Evolutionary conservation across 2,797 vertebrate genomes (phyloP), one percentile per base, ranked within the genome.

Genomic region (Xiphorhynchus erythropygius): DNA sequence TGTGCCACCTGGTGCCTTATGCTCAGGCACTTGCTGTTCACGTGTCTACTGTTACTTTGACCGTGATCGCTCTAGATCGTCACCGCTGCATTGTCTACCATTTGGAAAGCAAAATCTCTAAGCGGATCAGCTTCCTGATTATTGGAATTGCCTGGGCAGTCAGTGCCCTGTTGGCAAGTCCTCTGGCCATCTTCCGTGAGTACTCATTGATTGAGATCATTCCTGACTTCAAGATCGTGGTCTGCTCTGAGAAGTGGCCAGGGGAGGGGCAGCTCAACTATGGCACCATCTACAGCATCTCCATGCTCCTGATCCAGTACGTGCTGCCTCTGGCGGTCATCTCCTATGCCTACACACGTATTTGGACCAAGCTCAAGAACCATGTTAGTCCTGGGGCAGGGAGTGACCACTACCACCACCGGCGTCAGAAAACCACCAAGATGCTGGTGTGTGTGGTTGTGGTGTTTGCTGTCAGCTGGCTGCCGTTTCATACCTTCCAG

Each of bases 101-200:
- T 96, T 97, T 98, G 91, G 99, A 99, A 95, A 99, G 98, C 95
- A 99, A 99, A 96, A 99, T 99, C 97, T 99, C 99, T 64, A 99
- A 98, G 96, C 97, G 97, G 28, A 98, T 98, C 97, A 99, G 99
- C 76, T 97, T 98, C 25, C 69, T 98, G 78, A 98, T 99, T 44
- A 99, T 99, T n/a, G 98, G 96, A 41, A 55, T 98, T 75, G 98
- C 98, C 7, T 99, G 99, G 99, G 98, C 97, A 13, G 92, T 98
- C 90, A 99, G 99, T n/a, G 98, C 99, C 14, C 93, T 99, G 55
- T 83, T 99, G 75, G 99, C 99, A 18, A 99, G 99, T 94, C 99
- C 99, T 5, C 97, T 99, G 49, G 99, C 99, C 81, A 99, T 99
- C 95, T 99, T 99, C 97, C 98, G 99, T 22, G 99, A 99, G 92